Base-by-base conservation (phyloP, 2,888 invertebrate species). In the Bembecia ichneumoniformis region DNA sequence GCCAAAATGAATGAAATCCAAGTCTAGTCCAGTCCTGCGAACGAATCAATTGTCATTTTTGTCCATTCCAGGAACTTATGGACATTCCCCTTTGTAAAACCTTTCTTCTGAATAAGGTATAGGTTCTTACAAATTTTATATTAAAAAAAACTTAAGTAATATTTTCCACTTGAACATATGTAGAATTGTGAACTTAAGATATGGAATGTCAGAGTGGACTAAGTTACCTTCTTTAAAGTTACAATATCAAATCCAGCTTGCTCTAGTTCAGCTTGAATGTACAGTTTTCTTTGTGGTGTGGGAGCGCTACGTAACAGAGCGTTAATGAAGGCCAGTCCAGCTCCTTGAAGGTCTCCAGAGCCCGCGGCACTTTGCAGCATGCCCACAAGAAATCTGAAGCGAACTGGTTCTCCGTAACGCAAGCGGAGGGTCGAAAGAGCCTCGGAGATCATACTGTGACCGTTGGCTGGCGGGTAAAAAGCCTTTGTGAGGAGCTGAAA, bases 401-500 rank as follows among this genome's bases (percentile, higher is more conserved):
- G 90, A 4, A 97, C 96, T 0, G 97, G 96, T 72, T 98, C 97
- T 3, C 96, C 96, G 70, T 95, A 95, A 52, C 96, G 90, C 4
- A 97, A 87, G 36, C 97, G 89, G 49, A 97, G 88, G 0, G 96
- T 96, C 0, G 96, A 95, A 57, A 97, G 90, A 0, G 97, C 96
- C 75, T 97, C 97, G 0, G 96, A 94, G 13, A 97, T 95, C 55
- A 94, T 92, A 40, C 91, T 90, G 80, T 96, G 96, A 0, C 96
- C 97, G 50, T 88, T 89, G 0, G 90, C 90, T 7, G 91, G 89
- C 11, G 91, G 82, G 53, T 94, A 93, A 72, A 96, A 96, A 14
- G 94, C 92, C 70, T 93, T 92, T 47, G 96, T 94, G 59, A 97
- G 88, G 45, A 97, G 88, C 94, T 96, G 86, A 1, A 88, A 77